These are phyloP conservation scores for Drosophila affinis DNA, from an alignment of 2,888 invertebrate species.

Conservation along the genomic window DNA sequence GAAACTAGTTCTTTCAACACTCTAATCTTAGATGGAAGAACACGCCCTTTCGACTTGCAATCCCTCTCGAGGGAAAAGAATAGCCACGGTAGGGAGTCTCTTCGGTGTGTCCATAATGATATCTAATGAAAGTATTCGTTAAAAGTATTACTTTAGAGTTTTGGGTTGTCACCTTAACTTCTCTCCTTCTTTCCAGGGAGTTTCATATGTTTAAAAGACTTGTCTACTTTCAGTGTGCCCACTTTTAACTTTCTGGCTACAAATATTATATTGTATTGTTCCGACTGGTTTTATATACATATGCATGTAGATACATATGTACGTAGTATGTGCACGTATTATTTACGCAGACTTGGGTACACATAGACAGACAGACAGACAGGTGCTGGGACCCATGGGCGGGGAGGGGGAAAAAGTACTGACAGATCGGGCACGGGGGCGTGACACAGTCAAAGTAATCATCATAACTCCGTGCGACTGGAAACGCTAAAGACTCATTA, in stretches of 20 bases:
- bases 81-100: too few relatives aligned
- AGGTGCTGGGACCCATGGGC: constrained; percentile 31
- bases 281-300: constrained; percentile 41
- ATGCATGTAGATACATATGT: neutral
- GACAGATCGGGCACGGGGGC: neutral
- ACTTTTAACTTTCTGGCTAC: neutral
- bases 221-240: too few relatives aligned
- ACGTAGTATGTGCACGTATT: constrained; percentile 22
- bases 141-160: too few relatives aligned
- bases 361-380: constrained; percentile 47
- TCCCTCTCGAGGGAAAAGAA: too few relatives aligned
- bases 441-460: constrained; percentile 56
- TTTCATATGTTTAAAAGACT: too few relatives aligned
- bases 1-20: too few relatives aligned
- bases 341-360: neutral
- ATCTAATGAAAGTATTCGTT: too few relatives aligned
- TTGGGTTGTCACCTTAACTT: too few relatives aligned
- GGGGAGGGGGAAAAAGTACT: neutral
- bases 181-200: too few relatives aligned
- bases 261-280: neutral
- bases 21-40: too few relatives aligned
- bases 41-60: too few relatives aligned
- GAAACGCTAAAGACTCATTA: constrained; percentile 81
- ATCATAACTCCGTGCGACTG: constrained; percentile 62
- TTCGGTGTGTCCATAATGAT: too few relatives aligned